Conservation (phyloP, 2,888 invertebrate genomes). For the Cancer borealis region DNA sequence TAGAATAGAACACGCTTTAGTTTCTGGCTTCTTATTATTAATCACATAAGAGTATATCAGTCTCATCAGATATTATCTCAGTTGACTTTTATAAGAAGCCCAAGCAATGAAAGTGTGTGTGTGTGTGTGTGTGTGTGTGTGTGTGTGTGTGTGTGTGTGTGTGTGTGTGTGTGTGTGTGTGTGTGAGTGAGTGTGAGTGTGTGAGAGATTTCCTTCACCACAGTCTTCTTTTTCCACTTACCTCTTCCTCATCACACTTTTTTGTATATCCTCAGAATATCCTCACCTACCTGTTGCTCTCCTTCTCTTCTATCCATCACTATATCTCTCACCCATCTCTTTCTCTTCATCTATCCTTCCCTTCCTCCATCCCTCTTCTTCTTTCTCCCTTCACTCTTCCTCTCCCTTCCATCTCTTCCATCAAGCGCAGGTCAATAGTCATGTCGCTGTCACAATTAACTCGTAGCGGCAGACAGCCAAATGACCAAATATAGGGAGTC, state of each 20-base stretch:
- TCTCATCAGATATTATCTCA: too few relatives aligned
- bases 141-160: too few relatives aligned
- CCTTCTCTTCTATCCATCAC: not conserved
- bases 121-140: too few relatives aligned
- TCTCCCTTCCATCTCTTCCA: not conserved
- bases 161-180: too few relatives aligned
- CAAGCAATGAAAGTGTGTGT: too few relatives aligned
- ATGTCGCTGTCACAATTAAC: slow-evolving; percentile 29
- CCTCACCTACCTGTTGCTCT: not conserved
- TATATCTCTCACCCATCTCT: not conserved
- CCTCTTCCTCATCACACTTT: not conserved
- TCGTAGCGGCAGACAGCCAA: slow-evolving; percentile 21
- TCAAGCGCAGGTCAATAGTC: slow-evolving; percentile 8
- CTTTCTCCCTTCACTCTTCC: not conserved
- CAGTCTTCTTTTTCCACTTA: too few relatives aligned
- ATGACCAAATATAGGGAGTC: not conserved
- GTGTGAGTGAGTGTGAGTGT: too few relatives aligned
- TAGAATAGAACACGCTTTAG: too few relatives aligned
- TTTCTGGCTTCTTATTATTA: too few relatives aligned
- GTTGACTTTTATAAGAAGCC: too few relatives aligned
- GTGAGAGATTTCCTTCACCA: too few relatives aligned
- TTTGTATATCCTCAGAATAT: not conserved
- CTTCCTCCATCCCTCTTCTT: not conserved
- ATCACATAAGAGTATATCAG: too few relatives aligned
- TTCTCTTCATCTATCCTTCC: not conserved